These are phyloP conservation scores for Nomada fucata DNA, from an alignment of 2,888 invertebrate genomes.

Conservation along the genomic window DNA sequence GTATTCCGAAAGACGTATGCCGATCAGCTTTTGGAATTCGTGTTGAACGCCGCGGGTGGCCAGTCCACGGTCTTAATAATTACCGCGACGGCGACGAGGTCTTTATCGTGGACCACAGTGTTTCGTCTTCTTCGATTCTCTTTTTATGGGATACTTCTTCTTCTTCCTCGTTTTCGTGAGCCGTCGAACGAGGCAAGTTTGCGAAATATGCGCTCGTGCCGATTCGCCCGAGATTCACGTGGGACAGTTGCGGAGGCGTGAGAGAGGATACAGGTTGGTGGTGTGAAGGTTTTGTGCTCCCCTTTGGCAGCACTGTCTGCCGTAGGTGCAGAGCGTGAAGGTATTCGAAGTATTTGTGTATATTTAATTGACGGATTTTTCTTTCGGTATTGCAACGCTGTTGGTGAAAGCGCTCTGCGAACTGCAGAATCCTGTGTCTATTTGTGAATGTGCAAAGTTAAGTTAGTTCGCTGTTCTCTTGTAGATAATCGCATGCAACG, in stretches of 20 bases:
- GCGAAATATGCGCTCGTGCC: background rate
- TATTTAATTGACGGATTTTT: too few species aligned
- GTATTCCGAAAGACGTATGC: constrained; percentile 71
- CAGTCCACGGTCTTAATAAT: constrained; percentile 75
- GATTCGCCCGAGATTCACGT: background rate
- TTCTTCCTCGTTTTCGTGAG: background rate
- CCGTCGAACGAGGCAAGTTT: background rate
- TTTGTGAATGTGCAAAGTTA: too few species aligned
- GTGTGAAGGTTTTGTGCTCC: background rate
- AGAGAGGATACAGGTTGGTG: background rate
- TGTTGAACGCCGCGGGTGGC: constrained; percentile 79
- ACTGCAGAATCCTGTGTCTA: too few species aligned
- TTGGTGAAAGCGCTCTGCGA: too few species aligned
- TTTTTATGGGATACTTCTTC: background rate
- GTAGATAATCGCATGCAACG: too few species aligned
- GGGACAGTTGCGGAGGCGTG: background rate
- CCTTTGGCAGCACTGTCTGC: too few species aligned
- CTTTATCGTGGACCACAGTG: constrained; percentile 71
- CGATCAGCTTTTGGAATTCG: constrained; percentile 81
- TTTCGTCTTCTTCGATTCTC: background rate
- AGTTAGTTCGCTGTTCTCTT: too few species aligned
- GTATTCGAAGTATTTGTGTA: too few species aligned
- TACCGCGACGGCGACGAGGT: constrained; percentile 77
- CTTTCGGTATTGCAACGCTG: too few species aligned
- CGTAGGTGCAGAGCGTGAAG: too few species aligned